Evolutionary conservation across 2,888 invertebrate species (phyloP).

Genomic region (Mythimna loreyi): DNA sequence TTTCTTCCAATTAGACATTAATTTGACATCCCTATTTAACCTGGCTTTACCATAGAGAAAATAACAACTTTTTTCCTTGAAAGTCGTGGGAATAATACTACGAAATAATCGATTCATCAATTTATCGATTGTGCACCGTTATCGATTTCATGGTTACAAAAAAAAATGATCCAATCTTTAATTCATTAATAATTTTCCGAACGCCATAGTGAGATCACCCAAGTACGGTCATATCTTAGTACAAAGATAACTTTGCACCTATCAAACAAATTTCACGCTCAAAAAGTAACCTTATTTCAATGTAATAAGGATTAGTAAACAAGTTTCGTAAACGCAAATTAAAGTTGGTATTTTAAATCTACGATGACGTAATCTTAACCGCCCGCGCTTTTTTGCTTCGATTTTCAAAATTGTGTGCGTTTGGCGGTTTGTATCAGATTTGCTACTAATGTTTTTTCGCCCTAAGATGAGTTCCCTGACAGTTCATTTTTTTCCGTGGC

Average conservation of each 20-base stretch:
- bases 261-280: not conserved
- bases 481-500: too few relatives aligned
- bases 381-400: conserved; percentile 56
- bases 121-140: conserved; percentile 38
- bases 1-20: not conserved
- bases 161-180: conserved; percentile 39
- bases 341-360: conserved; percentile 17
- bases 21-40: conserved; percentile 10
- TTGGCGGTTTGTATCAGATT: not conserved
- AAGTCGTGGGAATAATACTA: conserved; percentile 36
- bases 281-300: conserved; percentile 35
- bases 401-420: conserved; percentile 57
- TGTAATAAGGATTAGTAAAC: conserved; percentile 11
- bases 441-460: too few relatives aligned
- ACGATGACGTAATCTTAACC: conserved; percentile 50
- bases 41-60: not conserved
- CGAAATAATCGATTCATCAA: conserved; percentile 27
- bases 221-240: conserved; percentile 39
- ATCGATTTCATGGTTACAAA: conserved; percentile 40
- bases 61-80: not conserved
- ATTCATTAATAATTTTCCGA: conserved; percentile 47
- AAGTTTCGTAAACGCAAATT: conserved; percentile 5
- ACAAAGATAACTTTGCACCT: conserved; percentile 33
- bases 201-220: conserved; percentile 60
- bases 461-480: too few relatives aligned